Percentiles rank a stretch among this genome's conserved stretches.
Conservation (phyloP, 2,797 vertebrate genomes). For the Sylvilagus floridanus region DNA sequence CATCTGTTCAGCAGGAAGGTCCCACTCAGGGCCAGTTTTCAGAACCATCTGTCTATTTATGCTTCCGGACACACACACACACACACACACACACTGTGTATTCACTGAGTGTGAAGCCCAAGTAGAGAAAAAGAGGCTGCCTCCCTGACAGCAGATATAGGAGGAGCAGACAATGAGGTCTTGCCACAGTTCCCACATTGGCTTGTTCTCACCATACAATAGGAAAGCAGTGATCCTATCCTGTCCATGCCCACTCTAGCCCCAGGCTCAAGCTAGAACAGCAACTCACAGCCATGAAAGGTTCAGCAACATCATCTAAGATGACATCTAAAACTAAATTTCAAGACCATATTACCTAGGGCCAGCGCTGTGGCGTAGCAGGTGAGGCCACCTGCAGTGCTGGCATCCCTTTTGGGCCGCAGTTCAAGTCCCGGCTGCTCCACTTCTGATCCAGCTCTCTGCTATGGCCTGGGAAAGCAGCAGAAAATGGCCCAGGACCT, state of each 20-base stretch:
- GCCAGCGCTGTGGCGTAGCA: no score
- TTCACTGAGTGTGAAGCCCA: neutral
- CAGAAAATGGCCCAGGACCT: no score
- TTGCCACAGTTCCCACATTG: neutral
- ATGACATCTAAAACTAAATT: neutral
- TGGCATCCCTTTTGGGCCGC: no score
- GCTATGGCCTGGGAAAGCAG: no score
- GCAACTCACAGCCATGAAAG: neutral
- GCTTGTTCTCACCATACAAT: accelerated
- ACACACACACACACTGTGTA: neutral
- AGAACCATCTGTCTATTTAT: constrained; percentile 73
- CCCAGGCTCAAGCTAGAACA: neutral
- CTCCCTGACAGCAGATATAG: neutral
- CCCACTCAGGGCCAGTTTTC: constrained; percentile 55
- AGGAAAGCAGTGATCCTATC: neutral
- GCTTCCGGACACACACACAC: constrained; percentile 8
- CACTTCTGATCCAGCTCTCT: no score
- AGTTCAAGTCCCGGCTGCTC: no score
- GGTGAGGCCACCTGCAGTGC: no score
- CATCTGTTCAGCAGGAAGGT: constrained; percentile 64
- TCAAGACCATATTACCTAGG: neutral
- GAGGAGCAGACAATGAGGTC: neutral
- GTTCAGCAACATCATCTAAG: neutral
- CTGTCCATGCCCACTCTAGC: neutral
- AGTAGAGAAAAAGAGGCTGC: neutral